Conservation (phyloP, 2,888 invertebrate species). For the Sialis lutaria region DNA sequence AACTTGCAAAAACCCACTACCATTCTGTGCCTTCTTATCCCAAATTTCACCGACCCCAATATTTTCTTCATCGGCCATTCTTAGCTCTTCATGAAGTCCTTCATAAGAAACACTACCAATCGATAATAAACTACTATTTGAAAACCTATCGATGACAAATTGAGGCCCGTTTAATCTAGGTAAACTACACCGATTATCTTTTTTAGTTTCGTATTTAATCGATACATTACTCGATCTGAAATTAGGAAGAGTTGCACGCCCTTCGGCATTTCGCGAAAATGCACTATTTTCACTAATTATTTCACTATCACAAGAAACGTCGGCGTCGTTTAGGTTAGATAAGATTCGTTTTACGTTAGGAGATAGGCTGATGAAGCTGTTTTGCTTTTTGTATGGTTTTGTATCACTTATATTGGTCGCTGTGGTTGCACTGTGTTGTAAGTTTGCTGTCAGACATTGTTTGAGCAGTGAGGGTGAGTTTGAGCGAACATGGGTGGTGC, state of each 20-base stretch:
- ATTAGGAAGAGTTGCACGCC: neutral
- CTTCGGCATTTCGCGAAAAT: no score
- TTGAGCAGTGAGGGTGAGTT: neutral
- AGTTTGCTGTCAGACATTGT: neutral
- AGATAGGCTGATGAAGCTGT: constrained; percentile 1
- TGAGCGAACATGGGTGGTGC: neutral
- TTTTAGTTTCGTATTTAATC: neutral
- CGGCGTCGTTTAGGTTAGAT: neutral
- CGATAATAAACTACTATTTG: neutral
- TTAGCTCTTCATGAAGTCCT: neutral
- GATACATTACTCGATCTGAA: neutral
- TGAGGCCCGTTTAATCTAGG: neutral
- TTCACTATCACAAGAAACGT: neutral
- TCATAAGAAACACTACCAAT: neutral
- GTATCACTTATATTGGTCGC: neutral
- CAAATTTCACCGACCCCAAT: neutral
- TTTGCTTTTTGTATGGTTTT: neutral
- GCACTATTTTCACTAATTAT: neutral
- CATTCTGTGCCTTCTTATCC: neutral
- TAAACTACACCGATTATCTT: neutral
- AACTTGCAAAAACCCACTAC: constrained; percentile 1
- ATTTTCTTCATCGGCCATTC: neutral
- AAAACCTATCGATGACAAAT: neutral
- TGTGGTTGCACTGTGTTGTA: neutral
- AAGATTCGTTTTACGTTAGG: constrained; percentile 4